Evolutionary conservation across 2,113 vertebrate genomes (phyloP).

Genomic region (Choloepus hoffmanni): DNA sequence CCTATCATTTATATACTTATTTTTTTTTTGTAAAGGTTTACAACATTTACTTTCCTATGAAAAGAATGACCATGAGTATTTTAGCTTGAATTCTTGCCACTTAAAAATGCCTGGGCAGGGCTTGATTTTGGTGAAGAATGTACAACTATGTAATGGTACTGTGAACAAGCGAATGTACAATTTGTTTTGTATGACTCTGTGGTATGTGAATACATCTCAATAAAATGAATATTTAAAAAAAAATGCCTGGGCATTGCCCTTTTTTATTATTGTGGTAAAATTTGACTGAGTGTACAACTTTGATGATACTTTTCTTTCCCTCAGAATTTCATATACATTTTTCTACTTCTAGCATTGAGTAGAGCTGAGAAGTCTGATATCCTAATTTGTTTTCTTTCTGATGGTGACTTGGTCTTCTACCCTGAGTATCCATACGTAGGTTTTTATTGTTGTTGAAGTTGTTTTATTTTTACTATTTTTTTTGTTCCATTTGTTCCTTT

Average conservation of each 20-base stretch:
- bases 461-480: conserved; percentile 62
- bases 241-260: background rate
- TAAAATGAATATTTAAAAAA: background rate
- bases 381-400: background rate
- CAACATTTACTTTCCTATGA: background rate
- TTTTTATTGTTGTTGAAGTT: background rate
- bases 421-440: background rate
- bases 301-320: background rate
- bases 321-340: background rate
- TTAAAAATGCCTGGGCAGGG: background rate
- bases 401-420: conserved; percentile 5
- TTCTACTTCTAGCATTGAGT: conserved; percentile 20
- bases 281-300: background rate
- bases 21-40: background rate
- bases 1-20: background rate
- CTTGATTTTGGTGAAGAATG: too few relatives aligned
- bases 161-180: too few relatives aligned
- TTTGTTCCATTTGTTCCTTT: background rate
- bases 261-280: background rate
- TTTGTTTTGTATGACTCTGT: too few relatives aligned
- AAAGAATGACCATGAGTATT: background rate
- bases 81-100: conserved; percentile 23
- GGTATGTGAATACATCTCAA: too few relatives aligned
- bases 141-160: too few relatives aligned
- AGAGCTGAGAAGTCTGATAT: background rate